Evolutionary conservation across 1,140 invertebrate genomes (phyloP), one percentile per base, ranked within the genome.

Genomic region (Onthophagus taurus): DNA sequence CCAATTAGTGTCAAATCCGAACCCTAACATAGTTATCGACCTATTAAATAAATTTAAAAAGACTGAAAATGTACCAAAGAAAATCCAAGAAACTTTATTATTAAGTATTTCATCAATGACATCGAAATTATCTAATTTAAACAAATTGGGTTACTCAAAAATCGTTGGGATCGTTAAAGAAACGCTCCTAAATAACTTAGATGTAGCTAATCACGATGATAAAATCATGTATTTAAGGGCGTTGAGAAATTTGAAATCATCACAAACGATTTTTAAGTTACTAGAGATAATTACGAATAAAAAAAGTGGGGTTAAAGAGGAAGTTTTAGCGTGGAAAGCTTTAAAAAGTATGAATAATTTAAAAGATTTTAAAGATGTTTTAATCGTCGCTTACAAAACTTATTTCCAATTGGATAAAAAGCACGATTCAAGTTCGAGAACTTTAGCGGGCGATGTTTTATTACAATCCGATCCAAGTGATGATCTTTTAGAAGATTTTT

Each of bases 401-500:
- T 84, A 84, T 55, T 77, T 77, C 47, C 81, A 86, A 55, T 57
- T 77, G 3, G 65, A 65, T 2, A 67, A 69, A 17, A 72, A 67
- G 48, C 74, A 72, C 36, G 85, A 89, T 55, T 80, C 81, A 11
- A 85, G 80, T 17, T 71, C 78, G 0, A 67, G 85, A 50, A 80
- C 80, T 1, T 48, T 88, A 29, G 81, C 85, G 0, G 57, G 81
- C 7, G 82, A 89, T 54, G 70, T 89, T 7, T 63, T 89, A n/a
- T 62, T 89, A 1, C 70, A 76, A 38, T 67, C 67, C 19, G 64
- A 72, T 5, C 72, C 76, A 1, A 64, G 61, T 9, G 65, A 76
- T 11, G 67, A 73, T 13, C 60, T 69, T 34, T 42, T 85, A 5
- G 59, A 58, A 23, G 58, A 72, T 4, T 53, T 85, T 1, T 39